Conservation (phyloP, 35 echinoderm and acorn worm genomes). For the Amphiura filiformis region DNA sequence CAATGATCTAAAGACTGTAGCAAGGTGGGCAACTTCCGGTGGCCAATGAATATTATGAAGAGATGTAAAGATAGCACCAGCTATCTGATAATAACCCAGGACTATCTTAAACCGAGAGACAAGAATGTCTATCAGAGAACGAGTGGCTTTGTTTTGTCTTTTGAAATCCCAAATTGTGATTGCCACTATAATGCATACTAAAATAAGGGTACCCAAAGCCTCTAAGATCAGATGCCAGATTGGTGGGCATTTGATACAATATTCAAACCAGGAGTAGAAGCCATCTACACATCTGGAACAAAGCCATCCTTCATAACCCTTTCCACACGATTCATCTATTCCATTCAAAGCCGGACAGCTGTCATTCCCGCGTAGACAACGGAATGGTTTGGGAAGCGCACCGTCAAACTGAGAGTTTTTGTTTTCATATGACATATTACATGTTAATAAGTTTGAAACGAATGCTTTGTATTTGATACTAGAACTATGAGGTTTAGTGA, state of each 20-base stretch:
- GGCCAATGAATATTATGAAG: slow-evolving; percentile 40
- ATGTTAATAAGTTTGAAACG: neutral
- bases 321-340: neutral
- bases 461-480: slow-evolving; percentile 19
- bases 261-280: slow-evolving; percentile 20
- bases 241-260: slow-evolving; percentile 17
- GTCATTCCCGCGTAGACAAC: slow-evolving; percentile 10
- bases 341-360: neutral
- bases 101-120: slow-evolving; percentile 30
- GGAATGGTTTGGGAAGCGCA: slow-evolving; percentile 2
- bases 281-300: slow-evolving; percentile 16
- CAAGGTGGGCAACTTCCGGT: neutral
- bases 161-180: slow-evolving; percentile 23
- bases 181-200: neutral
- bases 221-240: neutral
- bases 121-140: neutral
- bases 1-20: slow-evolving; percentile 11
- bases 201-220: neutral
- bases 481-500: neutral
- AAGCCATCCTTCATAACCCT: slow-evolving; percentile 39
- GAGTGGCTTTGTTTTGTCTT: neutral
- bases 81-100: slow-evolving; percentile 26
- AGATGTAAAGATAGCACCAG: slow-evolving; percentile 29
- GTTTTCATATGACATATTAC: neutral
- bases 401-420: neutral